Evolutionary conservation across 2,113 vertebrate species (phyloP).

Genomic region (Paramormyrops kingsleyae): DNA sequence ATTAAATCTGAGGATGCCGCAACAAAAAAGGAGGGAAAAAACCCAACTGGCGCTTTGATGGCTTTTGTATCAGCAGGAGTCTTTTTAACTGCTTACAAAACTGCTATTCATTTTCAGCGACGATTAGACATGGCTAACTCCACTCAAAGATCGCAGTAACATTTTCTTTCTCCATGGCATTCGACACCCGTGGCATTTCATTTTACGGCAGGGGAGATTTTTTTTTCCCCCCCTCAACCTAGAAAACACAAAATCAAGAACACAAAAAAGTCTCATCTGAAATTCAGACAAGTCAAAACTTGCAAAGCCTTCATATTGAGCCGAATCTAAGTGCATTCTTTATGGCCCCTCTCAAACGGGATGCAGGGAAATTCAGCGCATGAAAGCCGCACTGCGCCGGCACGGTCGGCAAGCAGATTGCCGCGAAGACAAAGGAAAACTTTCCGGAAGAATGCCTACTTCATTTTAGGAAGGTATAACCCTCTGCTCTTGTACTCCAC

Average conservation of each 20-base stretch:
- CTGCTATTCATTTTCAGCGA: constrained; percentile 55
- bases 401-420: background rate
- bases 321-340: constrained; percentile 25
- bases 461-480: background rate
- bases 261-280: constrained; percentile 42
- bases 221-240: constrained; percentile 30
- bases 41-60: constrained; percentile 41
- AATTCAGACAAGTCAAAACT: constrained; percentile 45
- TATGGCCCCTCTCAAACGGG: background rate
- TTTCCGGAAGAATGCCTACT: background rate
- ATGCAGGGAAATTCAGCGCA: background rate
- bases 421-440: background rate
- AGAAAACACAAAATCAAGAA: constrained; percentile 37
- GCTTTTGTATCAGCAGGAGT: constrained; percentile 51
- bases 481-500: background rate
- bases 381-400: background rate
- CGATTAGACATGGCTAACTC: constrained; percentile 60
- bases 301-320: constrained; percentile 15
- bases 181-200: constrained; percentile 44
- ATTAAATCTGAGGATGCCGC: constrained; percentile 18
- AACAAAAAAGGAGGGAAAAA: constrained; percentile 36
- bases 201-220: constrained; percentile 43
- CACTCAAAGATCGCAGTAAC: constrained; percentile 49
- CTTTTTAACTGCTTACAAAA: constrained; percentile 51
- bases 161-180: constrained; percentile 37